Conservation (phyloP, 2,113 vertebrate species). For the Rhizomys pruinosus region DNA sequence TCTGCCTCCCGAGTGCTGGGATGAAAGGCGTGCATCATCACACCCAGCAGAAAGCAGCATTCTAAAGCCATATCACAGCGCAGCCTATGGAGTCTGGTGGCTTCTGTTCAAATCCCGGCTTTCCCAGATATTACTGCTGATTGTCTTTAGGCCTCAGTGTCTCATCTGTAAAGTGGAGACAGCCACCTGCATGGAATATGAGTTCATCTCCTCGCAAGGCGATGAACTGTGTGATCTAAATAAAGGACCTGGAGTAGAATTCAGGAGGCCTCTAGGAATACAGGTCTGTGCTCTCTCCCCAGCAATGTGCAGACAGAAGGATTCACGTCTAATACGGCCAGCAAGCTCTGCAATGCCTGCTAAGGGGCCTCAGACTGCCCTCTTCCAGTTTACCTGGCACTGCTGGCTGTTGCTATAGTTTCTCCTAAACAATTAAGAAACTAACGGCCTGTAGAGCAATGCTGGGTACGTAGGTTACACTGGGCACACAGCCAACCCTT, state of each 20-base stretch:
- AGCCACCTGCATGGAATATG: constrained; percentile 16
- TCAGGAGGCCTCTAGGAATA: constrained; percentile 54
- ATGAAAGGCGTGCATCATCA: no score
- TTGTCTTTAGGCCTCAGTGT: neutral
- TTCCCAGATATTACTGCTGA: neutral
- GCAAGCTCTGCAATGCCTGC: constrained; percentile 11
- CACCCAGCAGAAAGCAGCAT: neutral
- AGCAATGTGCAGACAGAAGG: constrained; percentile 61
- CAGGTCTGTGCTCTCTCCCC: constrained; percentile 62
- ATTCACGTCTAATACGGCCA: constrained; percentile 24
- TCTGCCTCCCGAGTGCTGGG: no score
- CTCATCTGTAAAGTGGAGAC: neutral
- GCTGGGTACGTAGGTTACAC: constrained; percentile 54
- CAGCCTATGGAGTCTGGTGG: neutral
- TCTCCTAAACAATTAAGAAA: constrained; percentile 58
- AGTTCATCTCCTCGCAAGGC: constrained; percentile 48
- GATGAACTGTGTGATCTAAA: constrained; percentile 42
- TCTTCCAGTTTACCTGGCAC: constrained; percentile 35
- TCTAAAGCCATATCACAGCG: neutral
- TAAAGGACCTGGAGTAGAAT: constrained; percentile 27
- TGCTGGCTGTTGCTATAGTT: constrained; percentile 50
- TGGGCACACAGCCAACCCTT: constrained; percentile 75
- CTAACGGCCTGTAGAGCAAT: constrained; percentile 57
- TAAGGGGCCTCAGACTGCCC: neutral
- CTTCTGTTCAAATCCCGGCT: neutral